Conservation (phyloP, 2,888 invertebrate genomes). For the Yponomeuta cagnagella region DNA sequence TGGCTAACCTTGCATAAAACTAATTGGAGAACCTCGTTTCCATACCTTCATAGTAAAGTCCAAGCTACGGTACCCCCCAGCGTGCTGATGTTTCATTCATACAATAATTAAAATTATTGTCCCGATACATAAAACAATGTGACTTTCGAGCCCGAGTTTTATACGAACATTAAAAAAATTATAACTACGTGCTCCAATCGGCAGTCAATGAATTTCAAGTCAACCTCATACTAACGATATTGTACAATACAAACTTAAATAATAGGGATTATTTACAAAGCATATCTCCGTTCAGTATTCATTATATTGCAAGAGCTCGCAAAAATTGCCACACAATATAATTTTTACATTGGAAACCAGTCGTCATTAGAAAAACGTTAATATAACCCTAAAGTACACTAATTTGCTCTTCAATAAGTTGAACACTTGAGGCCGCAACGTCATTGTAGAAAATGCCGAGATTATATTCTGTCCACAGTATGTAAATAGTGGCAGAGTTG, state of each 20-base stretch:
- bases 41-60: not conserved
- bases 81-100: not conserved
- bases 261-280: constrained; percentile 67
- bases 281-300: constrained; percentile 37
- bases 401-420: constrained; percentile 33
- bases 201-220: constrained; percentile 29
- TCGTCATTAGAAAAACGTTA: constrained; percentile 30
- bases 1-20: too few relatives aligned
- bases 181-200: constrained; percentile 20
- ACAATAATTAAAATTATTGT: constrained; percentile 46
- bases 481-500: too few relatives aligned
- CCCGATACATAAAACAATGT: constrained; percentile 36
- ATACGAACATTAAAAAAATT: constrained; percentile 4
- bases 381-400: constrained; percentile 18
- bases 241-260: constrained; percentile 67
- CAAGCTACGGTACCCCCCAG: not conserved
- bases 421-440: constrained; percentile 60
- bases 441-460: constrained; percentile 14
- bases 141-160: not conserved
- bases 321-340: constrained; percentile 42
- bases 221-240: constrained; percentile 47
- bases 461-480: too few relatives aligned
- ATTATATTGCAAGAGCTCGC: constrained; percentile 43
- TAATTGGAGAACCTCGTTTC: too few relatives aligned
- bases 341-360: constrained; percentile 37